A percentile compares a stretch with the other conserved stretches of the same genome.
These are phyloP conservation scores for Columbina picui DNA, from an alignment of 2,113 vertebrate species.

Conservation along the genomic window DNA sequence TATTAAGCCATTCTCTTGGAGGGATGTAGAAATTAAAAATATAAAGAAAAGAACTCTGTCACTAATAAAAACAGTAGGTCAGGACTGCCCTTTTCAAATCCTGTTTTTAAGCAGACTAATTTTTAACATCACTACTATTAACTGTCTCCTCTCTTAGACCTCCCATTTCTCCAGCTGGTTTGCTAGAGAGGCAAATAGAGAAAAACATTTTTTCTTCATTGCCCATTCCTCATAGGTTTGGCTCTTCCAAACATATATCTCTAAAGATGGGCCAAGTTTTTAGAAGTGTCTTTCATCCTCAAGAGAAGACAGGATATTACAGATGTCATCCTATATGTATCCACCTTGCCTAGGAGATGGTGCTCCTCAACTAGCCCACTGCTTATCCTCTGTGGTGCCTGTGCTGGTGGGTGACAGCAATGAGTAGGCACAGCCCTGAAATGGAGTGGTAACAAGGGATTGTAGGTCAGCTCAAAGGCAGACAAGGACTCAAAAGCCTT, in stretches of 20 bases:
- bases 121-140: neutral
- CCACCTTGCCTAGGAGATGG: neutral
- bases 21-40: neutral
- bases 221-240: neutral
- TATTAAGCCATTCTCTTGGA: neutral
- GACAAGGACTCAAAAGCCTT: neutral
- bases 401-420: fast-evolving
- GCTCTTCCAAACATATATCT: neutral
- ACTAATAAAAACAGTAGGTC: neutral
- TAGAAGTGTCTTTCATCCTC: neutral
- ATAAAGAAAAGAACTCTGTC: neutral
- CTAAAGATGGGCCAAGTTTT: neutral
- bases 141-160: neutral
- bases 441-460: neutral
- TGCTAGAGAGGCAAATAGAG: neutral
- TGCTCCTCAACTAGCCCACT: neutral
- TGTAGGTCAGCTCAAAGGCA: neutral
- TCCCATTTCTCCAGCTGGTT: neutral
- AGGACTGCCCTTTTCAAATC: neutral
- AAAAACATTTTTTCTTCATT: neutral
- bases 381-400: fast-evolving
- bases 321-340: neutral
- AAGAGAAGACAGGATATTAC: neutral
- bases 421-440: neutral
- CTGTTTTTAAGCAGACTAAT: neutral